Evolutionary conservation across 1,140 invertebrate genomes (phyloP), one percentile per base, ranked within the genome.

Genomic region (fruit fly (Drosophila melanogaster)): DNA sequence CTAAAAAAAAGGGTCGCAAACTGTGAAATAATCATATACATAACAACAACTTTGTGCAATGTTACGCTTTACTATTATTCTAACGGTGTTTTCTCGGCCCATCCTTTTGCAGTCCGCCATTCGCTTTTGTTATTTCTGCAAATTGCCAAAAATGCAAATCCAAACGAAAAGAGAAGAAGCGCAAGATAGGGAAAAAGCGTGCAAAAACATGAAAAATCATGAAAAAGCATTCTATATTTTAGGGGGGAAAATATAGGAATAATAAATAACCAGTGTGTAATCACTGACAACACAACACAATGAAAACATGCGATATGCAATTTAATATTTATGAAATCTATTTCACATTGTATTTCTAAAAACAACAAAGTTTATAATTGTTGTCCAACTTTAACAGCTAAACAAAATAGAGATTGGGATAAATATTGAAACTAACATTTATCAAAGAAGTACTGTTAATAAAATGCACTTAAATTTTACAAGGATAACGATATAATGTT

Each of bases 71-170:
- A 35, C 47, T 8, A 14, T 51, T 8, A 14, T 51, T 51, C 30
- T 51, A 51, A 51, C 49, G 15, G 49, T 35, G 49, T 19, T 51
- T 17, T 50, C 10, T 50, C 47, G 8, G 10, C 15, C n/a, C 47
- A 50, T 50, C 26, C 47, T 50, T 12, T 50, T 50, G 3, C 37
- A 38, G 46, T 49, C 15, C 26, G 26, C 26, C 47, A 33, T 50
- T 50, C 26, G 47, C 47, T 50, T 17, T 51, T 51, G 26, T 51
- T 51, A 51, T 51, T 35, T 35, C 15, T 19, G 30, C 15, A 19
- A 51, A 51, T 51, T 51, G 49, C 26, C 49, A 51, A 51, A 50
- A 51, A 51, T 51, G 49, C 49, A 51, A 51, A 51, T 51, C n/a
- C 14, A 15, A 15, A 10, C 10, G 15, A 19, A 35, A 14, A 51